Base-by-base conservation (phyloP, 2,113 vertebrate genomes). In the Calypte anna region DNA sequence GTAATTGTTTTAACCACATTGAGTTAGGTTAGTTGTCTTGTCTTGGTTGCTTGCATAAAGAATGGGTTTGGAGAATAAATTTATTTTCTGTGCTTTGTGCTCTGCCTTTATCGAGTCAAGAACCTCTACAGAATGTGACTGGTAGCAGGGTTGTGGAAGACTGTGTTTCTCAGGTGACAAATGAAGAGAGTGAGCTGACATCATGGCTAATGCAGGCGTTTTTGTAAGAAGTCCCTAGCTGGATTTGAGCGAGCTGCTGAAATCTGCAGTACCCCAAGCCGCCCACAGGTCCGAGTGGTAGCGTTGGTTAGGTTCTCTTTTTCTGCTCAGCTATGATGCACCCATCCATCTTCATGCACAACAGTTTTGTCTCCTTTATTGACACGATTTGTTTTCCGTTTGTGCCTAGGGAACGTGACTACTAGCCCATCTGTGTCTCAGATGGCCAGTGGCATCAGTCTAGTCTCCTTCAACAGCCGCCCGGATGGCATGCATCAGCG, bases 401-500 rank as follows among this genome's bases (percentile, higher is more conserved):
- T 95, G 50, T 96, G 92, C 96, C 96, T 97, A 99, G 99, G 99
- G 91, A 98, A 98, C 64, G 99, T 99, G 96, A 98, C 98, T 97
- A 98, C 97, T 96, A 99, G 98, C 95, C 98, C 98, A 38, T 99
- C 99, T 16, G 98, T 97, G 91, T 98, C 98, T 93, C 99, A 99
- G 98, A 99, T 99, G 99, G 98, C 98, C 70, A 98, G 98, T 97
- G 99, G 99, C 74, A 96, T 99, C 98, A 98, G 98, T 96, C 97
- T 99, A 97, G 99, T 99, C 96, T 99, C 99, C 83, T 99, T 99
- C 96, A 98, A 97, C 98, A 98, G 98, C 86, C 98, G 99, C 13
- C 98, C 98, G 7, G 99, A 99, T 57, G 98, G 99, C 90, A 97
- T 99, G 98, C 99, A 99, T 97, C 99, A 99, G 96, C 98, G 99